These are phyloP conservation scores for Saccostrea echinata DNA, from an alignment of 1,140 invertebrate species.

Conservation along the genomic window DNA sequence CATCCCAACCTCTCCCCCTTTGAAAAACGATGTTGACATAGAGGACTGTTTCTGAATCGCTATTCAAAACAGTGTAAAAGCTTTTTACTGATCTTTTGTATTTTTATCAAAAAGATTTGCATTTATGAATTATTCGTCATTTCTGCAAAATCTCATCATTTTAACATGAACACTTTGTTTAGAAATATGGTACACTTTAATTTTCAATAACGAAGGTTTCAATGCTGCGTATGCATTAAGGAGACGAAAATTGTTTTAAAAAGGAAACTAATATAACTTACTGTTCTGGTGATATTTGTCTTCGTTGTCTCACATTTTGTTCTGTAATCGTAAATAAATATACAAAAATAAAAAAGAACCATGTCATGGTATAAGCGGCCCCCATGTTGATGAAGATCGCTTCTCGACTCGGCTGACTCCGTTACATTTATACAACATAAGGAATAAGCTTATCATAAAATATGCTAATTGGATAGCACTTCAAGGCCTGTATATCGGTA, in stretches of 20 bases:
- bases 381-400: slow-evolving; percentile 15
- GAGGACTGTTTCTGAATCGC: no score
- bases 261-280: neutral
- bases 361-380: slow-evolving; percentile 1
- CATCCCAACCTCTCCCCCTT: no score
- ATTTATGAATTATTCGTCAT: no score
- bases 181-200: no score
- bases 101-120: no score
- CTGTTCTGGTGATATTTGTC: slow-evolving; percentile 29
- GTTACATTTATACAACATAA: neutral
- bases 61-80: no score
- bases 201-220: no score
- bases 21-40: no score
- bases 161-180: no score
- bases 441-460: slow-evolving; percentile 26
- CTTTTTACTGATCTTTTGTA: no score
- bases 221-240: no score
- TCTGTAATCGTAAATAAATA: slow-evolving; percentile 24
- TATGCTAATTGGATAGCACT: slow-evolving; percentile 29
- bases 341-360: neutral
- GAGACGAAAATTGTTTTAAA: neutral
- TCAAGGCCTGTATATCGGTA: neutral
- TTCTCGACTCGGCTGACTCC: neutral
- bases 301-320: slow-evolving; percentile 27
- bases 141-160: no score